phyloP scores from a whole-genome alignment of 1,140 invertebrate genomes.

The Heliconius congener region DNA sequence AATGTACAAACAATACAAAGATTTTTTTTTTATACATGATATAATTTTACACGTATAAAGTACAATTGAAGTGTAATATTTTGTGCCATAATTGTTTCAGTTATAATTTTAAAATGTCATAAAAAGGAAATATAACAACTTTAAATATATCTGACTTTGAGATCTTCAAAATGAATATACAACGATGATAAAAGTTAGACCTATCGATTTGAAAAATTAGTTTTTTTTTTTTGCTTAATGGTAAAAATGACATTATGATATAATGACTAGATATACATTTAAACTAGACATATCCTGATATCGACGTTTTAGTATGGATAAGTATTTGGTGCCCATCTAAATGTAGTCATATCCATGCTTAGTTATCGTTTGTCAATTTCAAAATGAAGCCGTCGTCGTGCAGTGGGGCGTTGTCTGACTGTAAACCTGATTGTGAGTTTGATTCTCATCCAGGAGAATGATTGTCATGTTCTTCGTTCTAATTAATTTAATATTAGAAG shows the following conservation, averaged over 20 bases:
- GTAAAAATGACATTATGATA: not conserved
- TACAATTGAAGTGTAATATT: constrained; percentile 21
- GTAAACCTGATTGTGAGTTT: too few relatives aligned
- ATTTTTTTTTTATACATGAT: not conserved
- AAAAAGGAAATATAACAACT: not conserved
- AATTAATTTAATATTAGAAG: too few relatives aligned
- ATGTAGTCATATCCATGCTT: not conserved
- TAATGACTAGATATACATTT: not conserved
- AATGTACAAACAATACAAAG: not conserved
- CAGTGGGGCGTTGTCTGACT: too few relatives aligned
- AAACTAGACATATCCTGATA: not conserved
- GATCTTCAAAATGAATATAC: not conserved
- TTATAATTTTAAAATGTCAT: not conserved
- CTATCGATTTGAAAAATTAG: not conserved
- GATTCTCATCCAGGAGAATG: too few relatives aligned
- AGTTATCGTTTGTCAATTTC: not conserved
- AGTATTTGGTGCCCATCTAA: not conserved
- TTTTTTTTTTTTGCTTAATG: not conserved
- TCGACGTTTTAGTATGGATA: not conserved
- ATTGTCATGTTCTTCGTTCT: too few relatives aligned
- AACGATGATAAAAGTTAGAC: not conserved
- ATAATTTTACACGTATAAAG: not conserved
- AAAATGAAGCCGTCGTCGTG: not conserved
- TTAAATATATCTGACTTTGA: not conserved
- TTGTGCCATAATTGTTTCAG: constrained; percentile 22